Percentiles rank a stretch among this genome's conserved stretches.
Evolutionary conservation across 1,140 invertebrate species (phyloP).

Genomic region (Cydia fagiglandana): DNA sequence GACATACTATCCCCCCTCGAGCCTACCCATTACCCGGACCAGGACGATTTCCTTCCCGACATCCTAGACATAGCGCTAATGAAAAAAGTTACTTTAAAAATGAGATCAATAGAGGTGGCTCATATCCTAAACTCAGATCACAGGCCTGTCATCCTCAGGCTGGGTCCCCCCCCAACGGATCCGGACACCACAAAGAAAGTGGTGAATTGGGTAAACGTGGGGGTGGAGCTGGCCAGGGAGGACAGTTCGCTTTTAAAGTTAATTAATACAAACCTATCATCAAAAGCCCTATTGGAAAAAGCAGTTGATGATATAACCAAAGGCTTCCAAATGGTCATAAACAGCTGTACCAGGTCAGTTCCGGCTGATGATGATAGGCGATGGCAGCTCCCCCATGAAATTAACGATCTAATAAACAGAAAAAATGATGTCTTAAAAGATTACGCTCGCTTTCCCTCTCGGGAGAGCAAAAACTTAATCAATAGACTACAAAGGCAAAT

Average conservation of each 20-base stretch:
- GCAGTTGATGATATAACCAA: not conserved
- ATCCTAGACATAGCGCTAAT: slow-evolving; percentile 14
- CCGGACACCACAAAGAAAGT: not conserved
- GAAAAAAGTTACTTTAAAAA: too few relatives aligned
- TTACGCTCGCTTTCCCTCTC: not conserved
- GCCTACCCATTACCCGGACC: not conserved
- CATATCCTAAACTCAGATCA: too few relatives aligned
- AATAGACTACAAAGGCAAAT: not conserved
- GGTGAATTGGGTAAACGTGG: not conserved
- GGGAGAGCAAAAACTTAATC: not conserved
- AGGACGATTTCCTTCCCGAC: not conserved
- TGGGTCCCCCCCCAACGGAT: too few relatives aligned
- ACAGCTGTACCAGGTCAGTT: too few relatives aligned
- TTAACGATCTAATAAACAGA: not conserved
- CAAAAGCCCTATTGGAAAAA: not conserved
- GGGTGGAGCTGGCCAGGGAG: not conserved
- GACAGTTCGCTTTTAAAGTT: too few relatives aligned
- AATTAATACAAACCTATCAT: not conserved
- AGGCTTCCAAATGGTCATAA: not conserved
- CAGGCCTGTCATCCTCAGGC: too few relatives aligned
- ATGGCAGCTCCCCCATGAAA: not conserved
- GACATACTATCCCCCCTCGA: slow-evolving; percentile 10
- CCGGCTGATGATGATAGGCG: not conserved
- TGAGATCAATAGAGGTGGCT: too few relatives aligned
- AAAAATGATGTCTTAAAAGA: not conserved